These are phyloP conservation scores for Nothoprocta perdicaria DNA, from an alignment of 2,113 vertebrate genomes.

Conservation along the genomic window DNA sequence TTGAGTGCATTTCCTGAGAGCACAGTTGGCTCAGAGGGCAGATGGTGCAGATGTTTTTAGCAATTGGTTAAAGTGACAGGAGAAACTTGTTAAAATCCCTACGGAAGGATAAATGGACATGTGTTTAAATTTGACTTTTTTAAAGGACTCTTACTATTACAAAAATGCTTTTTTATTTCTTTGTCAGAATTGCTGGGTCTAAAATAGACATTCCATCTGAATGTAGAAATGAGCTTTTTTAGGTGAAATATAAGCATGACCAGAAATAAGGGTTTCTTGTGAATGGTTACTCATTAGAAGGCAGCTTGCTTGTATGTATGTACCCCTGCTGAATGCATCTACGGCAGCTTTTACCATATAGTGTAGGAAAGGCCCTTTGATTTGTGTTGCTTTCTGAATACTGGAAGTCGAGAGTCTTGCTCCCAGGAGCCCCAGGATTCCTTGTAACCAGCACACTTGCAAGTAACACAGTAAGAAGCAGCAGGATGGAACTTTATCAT, in stretches of 20 bases:
- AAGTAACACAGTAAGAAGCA: neutral
- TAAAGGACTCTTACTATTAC: neutral
- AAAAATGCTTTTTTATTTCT: neutral
- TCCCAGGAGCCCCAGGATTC: neutral
- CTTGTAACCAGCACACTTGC: neutral
- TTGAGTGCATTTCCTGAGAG: neutral
- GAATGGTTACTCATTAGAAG: neutral
- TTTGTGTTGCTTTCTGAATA: neutral
- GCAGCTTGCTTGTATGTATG: neutral
- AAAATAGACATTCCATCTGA: neutral
- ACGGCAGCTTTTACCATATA: neutral
- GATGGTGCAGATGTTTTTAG: constrained; percentile 28
- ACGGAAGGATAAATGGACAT: neutral
- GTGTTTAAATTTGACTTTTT: neutral
- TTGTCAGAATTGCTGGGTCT: neutral
- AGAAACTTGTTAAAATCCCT: constrained; percentile 22
- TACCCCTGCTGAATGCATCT: neutral
- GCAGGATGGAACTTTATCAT: neutral
- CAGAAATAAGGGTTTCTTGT: neutral
- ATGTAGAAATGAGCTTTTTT: neutral
- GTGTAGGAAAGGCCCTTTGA: neutral
- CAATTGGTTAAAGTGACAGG: constrained; percentile 24
- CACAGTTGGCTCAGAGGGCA: neutral
- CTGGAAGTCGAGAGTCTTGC: neutral
- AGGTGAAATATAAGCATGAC: neutral